These are phyloP conservation scores for Pedionomus torquatus DNA, from an alignment of 2,113 vertebrate genomes.

Conservation along the genomic window DNA sequence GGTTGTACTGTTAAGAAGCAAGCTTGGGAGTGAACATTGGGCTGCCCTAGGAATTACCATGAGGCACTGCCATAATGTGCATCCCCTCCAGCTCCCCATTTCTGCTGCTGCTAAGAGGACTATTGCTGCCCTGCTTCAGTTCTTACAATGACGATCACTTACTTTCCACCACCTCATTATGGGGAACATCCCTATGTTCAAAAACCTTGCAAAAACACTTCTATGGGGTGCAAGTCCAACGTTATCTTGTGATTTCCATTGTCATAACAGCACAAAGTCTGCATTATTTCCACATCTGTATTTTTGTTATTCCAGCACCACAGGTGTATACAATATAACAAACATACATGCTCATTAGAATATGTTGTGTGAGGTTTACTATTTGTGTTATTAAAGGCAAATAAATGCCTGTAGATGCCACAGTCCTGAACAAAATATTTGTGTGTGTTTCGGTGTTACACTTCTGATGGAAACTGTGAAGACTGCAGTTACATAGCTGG, in stretches of 20 bases:
- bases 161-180: neutral
- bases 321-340: neutral
- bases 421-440: neutral
- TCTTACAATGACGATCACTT: neutral
- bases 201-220: neutral
- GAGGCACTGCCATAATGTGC: neutral
- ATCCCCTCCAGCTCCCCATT: neutral
- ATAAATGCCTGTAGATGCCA: neutral
- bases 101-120: neutral
- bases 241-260: neutral
- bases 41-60: neutral
- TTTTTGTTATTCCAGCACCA: neutral
- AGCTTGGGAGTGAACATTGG: neutral
- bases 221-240: neutral
- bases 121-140: neutral
- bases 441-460: neutral
- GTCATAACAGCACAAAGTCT: neutral
- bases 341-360: neutral
- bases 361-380: neutral
- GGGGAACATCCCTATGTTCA: neutral
- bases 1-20: neutral
- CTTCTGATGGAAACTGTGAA: slow-evolving; percentile 19
- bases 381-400: neutral
- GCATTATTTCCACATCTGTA: neutral
- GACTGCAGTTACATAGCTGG: slow-evolving; percentile 28